Evolutionary conservation across 2,888 invertebrate genomes (phyloP), one percentile per base, ranked within the genome.

Genomic region (Colostygia pectinataria): DNA sequence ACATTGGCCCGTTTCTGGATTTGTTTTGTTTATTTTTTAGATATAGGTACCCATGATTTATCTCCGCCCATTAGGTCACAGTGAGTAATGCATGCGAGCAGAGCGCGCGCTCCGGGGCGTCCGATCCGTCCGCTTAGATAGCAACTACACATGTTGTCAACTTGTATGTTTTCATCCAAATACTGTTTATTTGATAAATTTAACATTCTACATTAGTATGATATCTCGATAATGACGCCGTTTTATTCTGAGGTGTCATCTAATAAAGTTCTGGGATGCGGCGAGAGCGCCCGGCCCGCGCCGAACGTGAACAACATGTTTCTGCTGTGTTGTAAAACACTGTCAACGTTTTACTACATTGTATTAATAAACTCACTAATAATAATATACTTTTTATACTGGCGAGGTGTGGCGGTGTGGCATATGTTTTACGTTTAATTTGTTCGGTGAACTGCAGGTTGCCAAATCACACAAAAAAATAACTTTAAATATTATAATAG

Each of bases 141-240:
- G 74, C 82, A 66, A 73, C 75, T 83, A 89, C 89, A 89, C 83
- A 77, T 89, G 89, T 89, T 89, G 86, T 88, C 89, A 86, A 86
- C 84, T 89, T 88, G 89, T 89, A 88, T 77, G 83, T 84, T 87
- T 88, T 87, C 85, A 86, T 87, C 83, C 85, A 77, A 89, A 87
- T 86, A 83, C 70, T 72, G 66, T 77, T 78, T 74, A 77, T 84
- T 81, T 84, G 82, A 86, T 85, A 84, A 83, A 85, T 85, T 83
- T 75, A 65, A 81, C 81, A 78, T 82, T 78, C 75, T 72, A 80
- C 72, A 86, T 86, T 83, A 83, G 79, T 83, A 76, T 80, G 79
- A 79, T 80, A 83, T 80, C 74, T 70, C 76, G 82, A 81, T 84
- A 80, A 81, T 82, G 78, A 82, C 74, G 61, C 70, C 65, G 72